phyloP scores from a whole-genome alignment of 1,140 invertebrate species.

The Drosophila repleta region DNA sequence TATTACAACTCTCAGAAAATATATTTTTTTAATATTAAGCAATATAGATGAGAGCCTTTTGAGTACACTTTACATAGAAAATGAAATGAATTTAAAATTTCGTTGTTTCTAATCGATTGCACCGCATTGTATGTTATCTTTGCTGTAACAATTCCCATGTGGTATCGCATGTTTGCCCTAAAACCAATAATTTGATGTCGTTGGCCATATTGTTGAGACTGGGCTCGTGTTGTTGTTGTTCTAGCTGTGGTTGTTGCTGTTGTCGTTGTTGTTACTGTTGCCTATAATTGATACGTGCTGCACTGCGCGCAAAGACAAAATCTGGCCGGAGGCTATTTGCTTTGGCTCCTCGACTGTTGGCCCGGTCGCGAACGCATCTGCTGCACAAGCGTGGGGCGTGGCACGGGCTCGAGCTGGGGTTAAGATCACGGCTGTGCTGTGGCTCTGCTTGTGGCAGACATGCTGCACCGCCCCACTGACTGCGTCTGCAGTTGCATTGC shows the following conservation, averaged over 20 bases:
- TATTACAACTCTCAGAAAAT: too few species aligned
- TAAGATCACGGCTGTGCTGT: conserved; percentile 20
- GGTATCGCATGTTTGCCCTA: conserved; percentile 1
- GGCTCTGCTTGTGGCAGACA: conserved; percentile 26
- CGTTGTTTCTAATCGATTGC: conserved; percentile 14
- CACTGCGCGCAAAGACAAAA: conserved; percentile 78
- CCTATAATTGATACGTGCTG: conserved; percentile 77
- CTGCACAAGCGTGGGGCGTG: conserved; percentile 71
- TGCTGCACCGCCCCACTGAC: conserved; percentile 56
- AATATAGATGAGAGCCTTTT: too few species aligned
- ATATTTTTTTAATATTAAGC: too few species aligned
- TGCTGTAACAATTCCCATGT: conserved; percentile 10
- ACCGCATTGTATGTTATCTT: conserved; percentile 22
- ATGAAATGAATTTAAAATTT: background rate
- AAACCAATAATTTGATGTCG: conserved; percentile 61
- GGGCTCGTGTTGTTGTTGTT: conserved; percentile 15
- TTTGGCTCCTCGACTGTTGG: conserved; percentile 58
- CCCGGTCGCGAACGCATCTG: conserved; percentile 39
- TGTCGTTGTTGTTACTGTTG: conserved; percentile 53
- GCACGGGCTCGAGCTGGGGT: conserved; percentile 21
- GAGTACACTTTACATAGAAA: too few species aligned
- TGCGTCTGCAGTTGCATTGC: conserved; percentile 71
- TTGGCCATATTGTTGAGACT: conserved; percentile 47
- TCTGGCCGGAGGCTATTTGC: conserved; percentile 73
- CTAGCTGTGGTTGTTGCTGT: conserved; percentile 19